Percentiles rank a stretch among this genome's conserved stretches.
Conservation (phyloP, 2,113 vertebrate genomes). For the Elachura formosa region DNA sequence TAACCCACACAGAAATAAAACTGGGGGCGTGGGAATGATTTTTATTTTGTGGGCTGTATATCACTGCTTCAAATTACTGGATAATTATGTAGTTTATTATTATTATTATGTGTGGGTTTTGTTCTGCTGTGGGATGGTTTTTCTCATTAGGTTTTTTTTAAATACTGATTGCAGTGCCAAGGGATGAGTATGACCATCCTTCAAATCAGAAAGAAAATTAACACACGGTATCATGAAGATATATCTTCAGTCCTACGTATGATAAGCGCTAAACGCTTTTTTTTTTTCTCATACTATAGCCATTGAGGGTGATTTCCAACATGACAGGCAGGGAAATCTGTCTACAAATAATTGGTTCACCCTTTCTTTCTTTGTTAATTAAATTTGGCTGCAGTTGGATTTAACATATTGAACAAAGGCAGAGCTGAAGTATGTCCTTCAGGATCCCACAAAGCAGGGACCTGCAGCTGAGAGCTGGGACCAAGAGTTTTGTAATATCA, state of each 20-base stretch:
- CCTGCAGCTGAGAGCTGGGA: not conserved
- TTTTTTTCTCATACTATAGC: not conserved
- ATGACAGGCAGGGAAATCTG: not conserved
- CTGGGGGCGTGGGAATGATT: conserved; percentile 10
- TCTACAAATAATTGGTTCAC: not conserved
- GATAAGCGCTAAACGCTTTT: not conserved
- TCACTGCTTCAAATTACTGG: conserved; percentile 46
- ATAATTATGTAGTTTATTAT: conserved; percentile 38
- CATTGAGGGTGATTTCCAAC: not conserved
- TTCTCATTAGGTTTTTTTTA: not conserved
- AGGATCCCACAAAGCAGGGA: not conserved
- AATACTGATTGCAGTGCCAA: not conserved
- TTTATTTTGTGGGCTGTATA: conserved; percentile 40
- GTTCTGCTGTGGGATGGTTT: not conserved
- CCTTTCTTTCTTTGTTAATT: not conserved
- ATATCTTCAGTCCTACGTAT: not conserved
- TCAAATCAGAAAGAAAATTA: not conserved
- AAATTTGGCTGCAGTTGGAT: not conserved
- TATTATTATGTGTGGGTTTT: conserved; percentile 21
- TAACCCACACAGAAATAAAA: not conserved
- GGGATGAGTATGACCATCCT: not conserved
- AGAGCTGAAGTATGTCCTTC: not conserved
- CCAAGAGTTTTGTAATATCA: not conserved
- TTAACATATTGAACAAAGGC: not conserved
- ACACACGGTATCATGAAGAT: not conserved